Conservation (phyloP, 2,113 vertebrate species). For the Benitochromis conjunctus region DNA sequence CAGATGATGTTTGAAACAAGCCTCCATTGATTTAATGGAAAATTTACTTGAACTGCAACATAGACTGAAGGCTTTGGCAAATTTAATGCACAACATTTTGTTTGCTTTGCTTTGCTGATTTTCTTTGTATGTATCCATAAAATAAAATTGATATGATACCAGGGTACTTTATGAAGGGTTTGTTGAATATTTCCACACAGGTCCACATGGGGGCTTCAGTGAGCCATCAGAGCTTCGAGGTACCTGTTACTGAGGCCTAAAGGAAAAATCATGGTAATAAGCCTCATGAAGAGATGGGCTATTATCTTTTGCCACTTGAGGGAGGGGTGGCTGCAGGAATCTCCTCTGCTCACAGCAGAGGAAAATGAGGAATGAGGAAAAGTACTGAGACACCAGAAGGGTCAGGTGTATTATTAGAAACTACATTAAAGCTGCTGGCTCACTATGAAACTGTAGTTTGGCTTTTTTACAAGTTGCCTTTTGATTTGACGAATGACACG, state of each 20-base stretch:
- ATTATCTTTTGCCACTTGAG: neutral
- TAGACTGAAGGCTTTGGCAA: neutral
- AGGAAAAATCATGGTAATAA: neutral
- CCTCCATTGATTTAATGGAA: no score
- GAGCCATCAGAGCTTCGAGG: neutral
- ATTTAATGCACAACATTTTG: neutral
- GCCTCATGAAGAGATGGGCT: neutral
- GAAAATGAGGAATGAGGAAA: neutral
- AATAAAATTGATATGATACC: neutral
- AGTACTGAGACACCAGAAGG: neutral
- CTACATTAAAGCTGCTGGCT: neutral
- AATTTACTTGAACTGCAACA: neutral
- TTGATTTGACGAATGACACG: neutral
- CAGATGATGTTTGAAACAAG: neutral
- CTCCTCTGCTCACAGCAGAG: neutral
- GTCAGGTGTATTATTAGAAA: neutral
- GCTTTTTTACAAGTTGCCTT: neutral
- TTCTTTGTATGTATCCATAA: no score
- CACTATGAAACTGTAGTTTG: neutral
- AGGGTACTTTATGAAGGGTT: neutral
- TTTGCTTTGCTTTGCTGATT: no score
- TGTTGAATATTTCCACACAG: neutral
- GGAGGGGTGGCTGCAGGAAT: slow-evolving; percentile 3
- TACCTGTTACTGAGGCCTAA: neutral
- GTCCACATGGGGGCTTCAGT: slow-evolving; percentile 35